Evolutionary conservation across 30 jellyfish, hydroid and myxozoan species (phyloP).

Genomic region (Hydractinia symbiolongicarpus): DNA sequence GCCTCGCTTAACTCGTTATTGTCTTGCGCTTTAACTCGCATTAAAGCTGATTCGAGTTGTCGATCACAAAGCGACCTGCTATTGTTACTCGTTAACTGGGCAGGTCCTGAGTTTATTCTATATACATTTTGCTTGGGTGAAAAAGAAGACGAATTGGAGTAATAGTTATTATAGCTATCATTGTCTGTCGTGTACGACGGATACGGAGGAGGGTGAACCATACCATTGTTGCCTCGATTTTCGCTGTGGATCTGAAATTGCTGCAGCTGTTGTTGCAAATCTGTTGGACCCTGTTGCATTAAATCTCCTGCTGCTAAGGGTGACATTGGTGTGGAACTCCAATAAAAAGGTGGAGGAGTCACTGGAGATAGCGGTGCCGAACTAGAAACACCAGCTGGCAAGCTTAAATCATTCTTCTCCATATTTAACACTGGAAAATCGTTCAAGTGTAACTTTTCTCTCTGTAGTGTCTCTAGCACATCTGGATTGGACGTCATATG

Average conservation of each 20-base stretch:
- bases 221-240: constrained; percentile 3
- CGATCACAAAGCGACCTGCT: constrained; percentile 22
- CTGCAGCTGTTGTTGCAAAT: constrained; percentile 46
- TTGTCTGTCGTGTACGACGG: constrained; percentile 13
- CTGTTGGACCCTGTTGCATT: constrained; percentile 38
- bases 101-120: constrained; percentile 28
- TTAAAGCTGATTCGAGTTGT: constrained; percentile 30
- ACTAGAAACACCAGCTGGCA: background rate
- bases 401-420: background rate
- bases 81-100: constrained; percentile 11
- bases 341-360: constrained; percentile 39
- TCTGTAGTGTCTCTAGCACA: constrained; percentile 24
- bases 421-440: background rate
- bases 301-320: constrained; percentile 89
- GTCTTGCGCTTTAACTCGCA: constrained; percentile 20
- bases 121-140: constrained; percentile 23
- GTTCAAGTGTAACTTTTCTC: constrained; percentile 18
- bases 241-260: constrained; percentile 40
- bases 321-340: constrained; percentile 67
- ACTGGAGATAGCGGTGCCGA: constrained; percentile 45
- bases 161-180: constrained; percentile 20
- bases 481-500: constrained; percentile 72
- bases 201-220: constrained; percentile 14
- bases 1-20: constrained; percentile 78
- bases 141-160: constrained; percentile 2